phyloP scores from a whole-genome alignment of 1,140 invertebrate genomes.

The Achroia grisella region DNA sequence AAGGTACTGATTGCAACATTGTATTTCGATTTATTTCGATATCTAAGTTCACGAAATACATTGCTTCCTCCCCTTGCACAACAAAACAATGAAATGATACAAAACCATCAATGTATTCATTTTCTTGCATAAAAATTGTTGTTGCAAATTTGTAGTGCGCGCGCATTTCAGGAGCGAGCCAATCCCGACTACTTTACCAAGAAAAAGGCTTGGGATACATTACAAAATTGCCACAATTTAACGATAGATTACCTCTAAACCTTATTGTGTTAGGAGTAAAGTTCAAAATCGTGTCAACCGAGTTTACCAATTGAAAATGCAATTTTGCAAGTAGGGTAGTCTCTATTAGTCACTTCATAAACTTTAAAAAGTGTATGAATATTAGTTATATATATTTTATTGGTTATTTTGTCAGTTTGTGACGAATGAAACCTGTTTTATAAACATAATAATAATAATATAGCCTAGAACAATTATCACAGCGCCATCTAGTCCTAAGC shows the following conservation, averaged over 20 bases:
- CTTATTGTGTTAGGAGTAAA: neutral
- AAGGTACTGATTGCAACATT: neutral
- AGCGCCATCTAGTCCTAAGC: no score
- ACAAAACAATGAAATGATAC: neutral
- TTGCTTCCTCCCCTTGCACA: conserved; percentile 2
- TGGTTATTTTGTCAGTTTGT: no score
- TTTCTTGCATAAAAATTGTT: neutral
- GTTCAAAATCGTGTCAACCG: neutral
- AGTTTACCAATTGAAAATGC: no score
- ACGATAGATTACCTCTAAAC: neutral
- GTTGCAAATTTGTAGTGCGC: conserved; percentile 21
- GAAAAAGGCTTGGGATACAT: conserved; percentile 36
- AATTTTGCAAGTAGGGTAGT: no score
- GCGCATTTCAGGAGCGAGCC: conserved; percentile 37
- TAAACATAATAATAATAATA: no score
- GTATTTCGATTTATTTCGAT: neutral
- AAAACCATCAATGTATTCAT: conserved; percentile 17
- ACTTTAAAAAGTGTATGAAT: no score
- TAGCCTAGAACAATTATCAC: no score
- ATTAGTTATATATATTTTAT: no score
- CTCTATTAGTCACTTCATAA: no score
- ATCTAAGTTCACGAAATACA: conserved; percentile 3
- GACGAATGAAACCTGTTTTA: no score
- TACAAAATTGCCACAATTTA: neutral
- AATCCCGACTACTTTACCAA: conserved; percentile 33